Evolutionary conservation across 2,888 invertebrate genomes (phyloP).

Genomic region (Rotaria sp.): DNA sequence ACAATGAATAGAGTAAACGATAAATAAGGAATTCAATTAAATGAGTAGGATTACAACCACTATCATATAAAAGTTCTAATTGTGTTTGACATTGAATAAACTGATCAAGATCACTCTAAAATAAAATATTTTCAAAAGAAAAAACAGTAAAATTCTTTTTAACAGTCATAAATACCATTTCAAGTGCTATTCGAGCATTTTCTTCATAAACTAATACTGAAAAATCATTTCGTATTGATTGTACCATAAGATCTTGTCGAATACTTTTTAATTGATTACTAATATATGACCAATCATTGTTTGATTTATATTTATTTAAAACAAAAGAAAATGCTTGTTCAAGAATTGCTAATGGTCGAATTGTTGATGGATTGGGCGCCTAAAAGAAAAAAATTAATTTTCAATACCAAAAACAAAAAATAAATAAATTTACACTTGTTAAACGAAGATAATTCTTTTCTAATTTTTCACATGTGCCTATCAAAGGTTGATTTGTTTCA

Average conservation of each 20-base stretch:
- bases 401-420: no score
- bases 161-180: conserved; percentile 60
- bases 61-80: conserved; percentile 76
- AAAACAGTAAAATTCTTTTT: background rate
- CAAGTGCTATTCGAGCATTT: conserved; percentile 90
- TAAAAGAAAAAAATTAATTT: background rate
- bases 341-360: conserved; percentile 59
- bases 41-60: background rate
- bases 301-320: background rate
- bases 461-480: conserved; percentile 79
- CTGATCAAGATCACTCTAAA: conserved; percentile 78
- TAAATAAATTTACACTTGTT: conserved; percentile 60
- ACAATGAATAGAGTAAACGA: background rate
- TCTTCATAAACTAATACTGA: conserved; percentile 98
- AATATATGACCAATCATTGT: conserved; percentile 1
- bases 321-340: background rate
- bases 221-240: conserved; percentile 84
- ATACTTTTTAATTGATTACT: conserved; percentile 17
- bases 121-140: background rate
- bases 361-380: conserved; percentile 58
- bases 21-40: background rate
- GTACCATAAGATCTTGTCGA: conserved; percentile 61
- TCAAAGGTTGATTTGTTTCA: background rate
- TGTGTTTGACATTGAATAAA: conserved; percentile 99
- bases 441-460: conserved; percentile 91